Conservation (phyloP, 2,797 vertebrate genomes). For the Melanotaenia pygmaea region DNA sequence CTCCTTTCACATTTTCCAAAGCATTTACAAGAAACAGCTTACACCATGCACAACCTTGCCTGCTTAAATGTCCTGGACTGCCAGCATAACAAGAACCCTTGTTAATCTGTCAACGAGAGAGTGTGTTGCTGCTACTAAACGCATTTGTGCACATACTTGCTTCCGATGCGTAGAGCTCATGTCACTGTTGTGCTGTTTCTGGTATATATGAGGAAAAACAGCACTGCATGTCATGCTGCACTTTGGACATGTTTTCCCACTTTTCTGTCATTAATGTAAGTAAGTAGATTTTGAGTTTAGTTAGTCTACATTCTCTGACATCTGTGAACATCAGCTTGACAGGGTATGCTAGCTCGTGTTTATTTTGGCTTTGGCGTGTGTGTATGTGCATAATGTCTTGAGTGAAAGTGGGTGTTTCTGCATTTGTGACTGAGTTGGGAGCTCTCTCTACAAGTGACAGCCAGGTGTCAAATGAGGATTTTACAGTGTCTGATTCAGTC, state of each 20-base stretch:
- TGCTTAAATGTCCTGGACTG: slow-evolving; percentile 41
- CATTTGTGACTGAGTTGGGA: slow-evolving; percentile 27
- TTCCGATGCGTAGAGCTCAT: slow-evolving; percentile 8
- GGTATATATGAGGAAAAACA: slow-evolving; percentile 20
- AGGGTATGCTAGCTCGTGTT: neutral
- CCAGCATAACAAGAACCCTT: slow-evolving; percentile 39
- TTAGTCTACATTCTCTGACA: neutral
- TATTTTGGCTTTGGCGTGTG: slow-evolving; percentile 10
- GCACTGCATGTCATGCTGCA: neutral
- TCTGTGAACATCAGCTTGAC: slow-evolving; percentile 12
- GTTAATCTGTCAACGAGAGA: slow-evolving; percentile 40
- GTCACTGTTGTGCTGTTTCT: slow-evolving; percentile 10
- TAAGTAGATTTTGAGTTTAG: neutral
- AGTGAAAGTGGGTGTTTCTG: slow-evolving; percentile 36
- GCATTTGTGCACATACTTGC: slow-evolving; percentile 12
- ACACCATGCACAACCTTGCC: slow-evolving; percentile 34
- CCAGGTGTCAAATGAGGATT: slow-evolving; percentile 15
- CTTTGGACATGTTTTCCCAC: slow-evolving; percentile 21
- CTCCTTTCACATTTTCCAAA: slow-evolving; percentile 33
- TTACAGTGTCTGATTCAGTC: slow-evolving; percentile 15
- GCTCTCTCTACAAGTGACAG: slow-evolving; percentile 13
- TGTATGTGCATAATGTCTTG: neutral
- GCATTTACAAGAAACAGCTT: slow-evolving; percentile 40
- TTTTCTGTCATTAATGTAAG: slow-evolving; percentile 8
- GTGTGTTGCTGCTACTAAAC: slow-evolving; percentile 21